A percentile compares a stretch with the other conserved stretches of the same genome.
These are phyloP conservation scores for Oscheius sp. DNA, from an alignment of 2,888 invertebrate genomes.

Conservation along the genomic window DNA sequence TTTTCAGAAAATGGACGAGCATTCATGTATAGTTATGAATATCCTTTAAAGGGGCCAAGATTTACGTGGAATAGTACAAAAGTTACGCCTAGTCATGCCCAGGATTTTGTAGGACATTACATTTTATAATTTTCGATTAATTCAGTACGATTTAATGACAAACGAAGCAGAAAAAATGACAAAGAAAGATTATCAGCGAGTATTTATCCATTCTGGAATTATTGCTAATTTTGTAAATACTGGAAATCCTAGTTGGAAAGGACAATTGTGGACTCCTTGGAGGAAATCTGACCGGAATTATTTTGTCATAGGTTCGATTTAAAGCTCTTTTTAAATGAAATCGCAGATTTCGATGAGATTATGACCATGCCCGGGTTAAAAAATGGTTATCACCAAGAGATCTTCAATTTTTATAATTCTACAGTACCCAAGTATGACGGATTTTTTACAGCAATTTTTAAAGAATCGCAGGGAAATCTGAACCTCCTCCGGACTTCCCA, in stretches of 20 bases:
- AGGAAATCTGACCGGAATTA: constrained; percentile 31
- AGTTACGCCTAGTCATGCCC: background rate
- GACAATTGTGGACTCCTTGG: constrained; percentile 38
- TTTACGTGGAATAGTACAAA: background rate
- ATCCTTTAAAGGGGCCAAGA: background rate
- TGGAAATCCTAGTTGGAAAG: constrained; percentile 34
- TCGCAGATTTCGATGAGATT: constrained; percentile 10
- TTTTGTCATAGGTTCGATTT: constrained; percentile 42
- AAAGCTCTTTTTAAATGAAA: too few species aligned
- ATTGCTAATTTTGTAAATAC: constrained; percentile 46
- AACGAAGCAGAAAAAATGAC: background rate
- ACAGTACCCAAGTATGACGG: background rate
- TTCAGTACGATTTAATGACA: background rate
- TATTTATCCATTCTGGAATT: constrained; percentile 41
- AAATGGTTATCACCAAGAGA: background rate
- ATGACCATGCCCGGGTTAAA: constrained; percentile 3
- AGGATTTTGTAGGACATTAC: background rate
- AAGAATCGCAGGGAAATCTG: background rate
- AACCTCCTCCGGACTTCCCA: background rate
- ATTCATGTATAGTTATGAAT: background rate
- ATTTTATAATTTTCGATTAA: background rate
- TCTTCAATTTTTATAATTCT: background rate
- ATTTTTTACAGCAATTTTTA: too few species aligned
- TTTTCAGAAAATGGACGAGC: constrained; percentile 1
- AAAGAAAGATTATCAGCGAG: constrained; percentile 28